These are phyloP conservation scores for Sinocyclocheilus anophthalmus DNA, from an alignment of 2,113 vertebrate species.

Conservation along the genomic window DNA sequence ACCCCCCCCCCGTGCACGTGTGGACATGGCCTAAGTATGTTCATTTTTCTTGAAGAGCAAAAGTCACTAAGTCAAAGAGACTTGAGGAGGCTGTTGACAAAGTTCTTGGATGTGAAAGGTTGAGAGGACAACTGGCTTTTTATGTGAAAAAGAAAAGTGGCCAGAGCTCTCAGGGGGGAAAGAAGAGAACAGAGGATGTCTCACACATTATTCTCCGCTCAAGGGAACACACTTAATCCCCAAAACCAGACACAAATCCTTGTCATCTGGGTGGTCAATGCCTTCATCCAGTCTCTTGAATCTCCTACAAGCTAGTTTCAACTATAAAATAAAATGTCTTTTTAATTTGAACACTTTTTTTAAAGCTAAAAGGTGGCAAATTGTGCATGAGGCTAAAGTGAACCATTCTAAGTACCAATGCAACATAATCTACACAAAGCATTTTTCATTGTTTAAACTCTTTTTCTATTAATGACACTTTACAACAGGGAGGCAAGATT, in stretches of 20 bases:
- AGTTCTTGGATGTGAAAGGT: constrained; percentile 6
- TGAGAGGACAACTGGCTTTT: constrained; percentile 11
- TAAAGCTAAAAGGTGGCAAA: neutral
- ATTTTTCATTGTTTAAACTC: neutral
- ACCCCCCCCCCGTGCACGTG: too few relatives aligned
- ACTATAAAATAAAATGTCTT: neutral
- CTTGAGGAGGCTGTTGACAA: neutral
- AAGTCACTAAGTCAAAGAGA: neutral
- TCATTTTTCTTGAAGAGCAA: constrained; percentile 25
- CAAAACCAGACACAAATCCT: constrained; percentile 6
- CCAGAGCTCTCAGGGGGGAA: neutral
- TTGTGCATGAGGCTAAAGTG: neutral
- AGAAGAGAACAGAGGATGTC: neutral
- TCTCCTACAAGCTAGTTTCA: neutral
- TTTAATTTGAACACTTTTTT: neutral
- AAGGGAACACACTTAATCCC: neutral
- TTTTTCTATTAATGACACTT: too few relatives aligned
- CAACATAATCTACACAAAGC: too few relatives aligned
- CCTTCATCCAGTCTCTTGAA: neutral
- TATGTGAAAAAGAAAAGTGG: constrained; percentile 2
- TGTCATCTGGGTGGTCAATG: neutral
- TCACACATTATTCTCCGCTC: constrained; percentile 10
- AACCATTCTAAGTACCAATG: neutral
- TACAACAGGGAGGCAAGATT: neutral
- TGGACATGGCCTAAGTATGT: neutral